These are phyloP conservation scores for Nebria ingens DNA, from an alignment of 1,140 invertebrate genomes.

Conservation along the genomic window DNA sequence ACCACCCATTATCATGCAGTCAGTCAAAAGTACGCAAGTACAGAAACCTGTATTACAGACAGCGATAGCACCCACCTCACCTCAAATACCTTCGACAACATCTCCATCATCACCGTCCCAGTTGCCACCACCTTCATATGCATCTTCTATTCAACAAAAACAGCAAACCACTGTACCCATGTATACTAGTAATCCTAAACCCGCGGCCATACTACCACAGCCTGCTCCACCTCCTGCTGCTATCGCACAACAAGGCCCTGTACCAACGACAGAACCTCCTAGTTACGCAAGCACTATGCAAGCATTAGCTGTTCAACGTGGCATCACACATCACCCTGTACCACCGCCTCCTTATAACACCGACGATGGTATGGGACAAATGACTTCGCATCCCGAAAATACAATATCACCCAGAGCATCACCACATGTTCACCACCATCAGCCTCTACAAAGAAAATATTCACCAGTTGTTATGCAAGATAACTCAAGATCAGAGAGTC, in stretches of 20 bases:
- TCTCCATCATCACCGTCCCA: constrained; percentile 40
- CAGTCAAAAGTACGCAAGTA: constrained; percentile 87
- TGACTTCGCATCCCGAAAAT: constrained; percentile 35
- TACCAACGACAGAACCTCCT: constrained; percentile 79
- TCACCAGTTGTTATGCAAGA: constrained; percentile 43
- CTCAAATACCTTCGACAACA: constrained; percentile 43
- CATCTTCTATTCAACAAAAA: constrained; percentile 67
- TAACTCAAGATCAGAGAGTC: constrained; percentile 47
- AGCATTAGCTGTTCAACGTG: constrained; percentile 54
- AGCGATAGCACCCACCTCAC: constrained; percentile 77
- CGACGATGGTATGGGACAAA: constrained; percentile 30
- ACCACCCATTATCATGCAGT: constrained; percentile 91
- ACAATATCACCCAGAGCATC: constrained; percentile 37
- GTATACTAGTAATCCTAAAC: constrained; percentile 41
- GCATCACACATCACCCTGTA: constrained; percentile 51
- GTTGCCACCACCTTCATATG: constrained; percentile 66
- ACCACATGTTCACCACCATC: constrained; percentile 54
- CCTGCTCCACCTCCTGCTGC: constrained; percentile 34
- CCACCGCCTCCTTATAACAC: constrained; percentile 54
- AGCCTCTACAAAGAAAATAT: constrained; percentile 50
- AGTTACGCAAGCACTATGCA: constrained; percentile 89
- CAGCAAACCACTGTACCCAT: constrained; percentile 39
- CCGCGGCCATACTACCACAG: constrained; percentile 44
- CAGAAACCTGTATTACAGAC: constrained; percentile 90
- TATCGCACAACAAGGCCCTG: constrained; percentile 30